Conservation (phyloP, 1,140 invertebrate genomes). For the Meloidogyne exigua region DNA sequence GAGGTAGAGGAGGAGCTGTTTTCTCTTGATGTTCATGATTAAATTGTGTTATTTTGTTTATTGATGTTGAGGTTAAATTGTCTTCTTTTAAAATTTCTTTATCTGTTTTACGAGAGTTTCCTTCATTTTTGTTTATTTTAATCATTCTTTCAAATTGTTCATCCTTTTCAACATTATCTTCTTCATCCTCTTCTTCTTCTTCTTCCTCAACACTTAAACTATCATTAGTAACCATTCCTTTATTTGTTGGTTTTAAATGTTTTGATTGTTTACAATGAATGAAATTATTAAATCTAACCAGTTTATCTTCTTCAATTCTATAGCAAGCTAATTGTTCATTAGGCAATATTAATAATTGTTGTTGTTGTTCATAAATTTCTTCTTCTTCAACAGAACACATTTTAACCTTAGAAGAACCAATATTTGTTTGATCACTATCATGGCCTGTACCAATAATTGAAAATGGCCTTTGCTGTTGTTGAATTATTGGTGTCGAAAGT, state of each 20-base stretch:
- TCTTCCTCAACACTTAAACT: not conserved
- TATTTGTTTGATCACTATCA: not conserved
- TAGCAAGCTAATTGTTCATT: slow-evolving; percentile 3
- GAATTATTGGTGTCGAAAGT: not conserved
- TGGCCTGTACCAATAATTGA: slow-evolving; percentile 21
- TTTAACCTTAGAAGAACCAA: not conserved
- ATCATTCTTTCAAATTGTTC: not conserved
- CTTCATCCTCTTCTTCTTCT: not conserved
- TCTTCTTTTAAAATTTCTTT: not conserved
- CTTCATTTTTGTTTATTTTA: not conserved
- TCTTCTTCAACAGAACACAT: not conserved
- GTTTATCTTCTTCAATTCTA: not conserved
- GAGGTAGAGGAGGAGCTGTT: not conserved
- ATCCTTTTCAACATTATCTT: not conserved
- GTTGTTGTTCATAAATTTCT: not conserved
- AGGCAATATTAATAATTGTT: not conserved
- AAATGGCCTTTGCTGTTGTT: slow-evolving; percentile 8
- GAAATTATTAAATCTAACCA: not conserved
- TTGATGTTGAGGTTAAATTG: too few species aligned
- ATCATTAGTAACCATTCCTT: too few species aligned
- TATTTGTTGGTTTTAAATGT: not conserved
- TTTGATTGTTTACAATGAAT: not conserved
- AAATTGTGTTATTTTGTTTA: not conserved
- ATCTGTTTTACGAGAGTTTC: not conserved
- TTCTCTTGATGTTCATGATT: not conserved